Base-by-base conservation (phyloP, 2,113 vertebrate species). In the Cyprinodon tularosa region DNA sequence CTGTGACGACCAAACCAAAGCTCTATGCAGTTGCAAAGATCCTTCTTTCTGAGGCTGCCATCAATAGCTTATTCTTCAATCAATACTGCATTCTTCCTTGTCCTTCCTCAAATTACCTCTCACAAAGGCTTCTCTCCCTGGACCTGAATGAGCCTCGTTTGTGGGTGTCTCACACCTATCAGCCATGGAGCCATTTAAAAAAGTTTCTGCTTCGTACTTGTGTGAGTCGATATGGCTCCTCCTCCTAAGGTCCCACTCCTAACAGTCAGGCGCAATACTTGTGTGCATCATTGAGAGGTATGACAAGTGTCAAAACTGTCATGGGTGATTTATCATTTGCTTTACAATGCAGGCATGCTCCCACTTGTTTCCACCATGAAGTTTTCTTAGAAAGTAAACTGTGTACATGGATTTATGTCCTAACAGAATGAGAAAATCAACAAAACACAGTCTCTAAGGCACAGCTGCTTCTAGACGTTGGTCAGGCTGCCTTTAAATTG, bases 291-390 rank as follows among this genome's bases (percentile, higher is more conserved):
- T 29, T 82, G 71, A 81, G 62, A 36, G 65, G 36, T 62, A 14
- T 81, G 66, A 78, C 64, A 82, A 62, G 59, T 78, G 75, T 80
- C 78, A 84, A 64, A 84, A 70, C 50, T 77, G 72, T 81, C 85
- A 85, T 37, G 45, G 71, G 42, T 61, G 61, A 40, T n/a, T 57
- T 20, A 57, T 9, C 50, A 6, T 57, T n/a, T 20, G 8, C 9
- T 57, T n/a, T 42, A 42, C 17, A 73, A 64, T 66, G 47, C 61
- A 45, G 42, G 17, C 38, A 39, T 66, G 57, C 62, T 53, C 61
- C 50, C 63, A 8, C 1, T 20, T 71, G 50, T 81, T 66, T 37
- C 53, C 36, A 38, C 53, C 6, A 40, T 29, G 29, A 39, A 68
- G 40, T 40, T 15, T 61, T 44, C 22, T 29, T 22, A 36, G 62